Evolutionary conservation across 2,888 invertebrate species (phyloP), one percentile per base, ranked within the genome.

Genomic region (Helleia helle): DNA sequence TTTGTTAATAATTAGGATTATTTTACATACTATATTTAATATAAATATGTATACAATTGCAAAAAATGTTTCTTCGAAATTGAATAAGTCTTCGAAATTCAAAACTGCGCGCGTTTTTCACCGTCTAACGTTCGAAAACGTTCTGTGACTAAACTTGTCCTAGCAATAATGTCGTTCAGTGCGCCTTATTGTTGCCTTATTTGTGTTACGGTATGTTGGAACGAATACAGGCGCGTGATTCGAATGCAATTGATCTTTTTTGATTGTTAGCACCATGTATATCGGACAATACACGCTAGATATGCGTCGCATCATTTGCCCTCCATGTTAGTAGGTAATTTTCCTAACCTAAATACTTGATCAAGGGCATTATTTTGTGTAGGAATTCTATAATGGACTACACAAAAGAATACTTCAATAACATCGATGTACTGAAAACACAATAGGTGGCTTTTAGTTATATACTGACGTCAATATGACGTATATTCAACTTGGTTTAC

Each of bases 141-240:
- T 76, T 74, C 73, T 71, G 59, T 65, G 65, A 56, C 64, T 58
- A 59, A 61, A 68, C 63, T 65, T 59, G 59, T 52, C 47, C 52
- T 59, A 62, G 58, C 70, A 76, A 73, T 75, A 77, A 71, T 71
- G 70, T 62, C 52, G 58, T 62, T 62, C 46, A 52, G 56, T 54
- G 59, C 58, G 58, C 50, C 55, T 62, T 66, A 67, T 69, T 74
- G 76, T 72, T 59, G 59, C 77, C 80, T 70, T 76, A 75, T 75
- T 71, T 59, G 71, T 72, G 58, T 69, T 80, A 81, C 83, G 81
- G 81, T 84, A 79, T 71, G 81, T 75, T 72, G 81, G 75, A 80
- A 74, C 68, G 71, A 76, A 84, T 81, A 81, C 83, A 59, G 52
- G 50, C 52, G 64, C 80, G 80, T 80, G 79, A 70, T 71, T 53